These are phyloP conservation scores for Miltochrista miniata DNA, from an alignment of 2,888 invertebrate genomes.

Conservation along the genomic window DNA sequence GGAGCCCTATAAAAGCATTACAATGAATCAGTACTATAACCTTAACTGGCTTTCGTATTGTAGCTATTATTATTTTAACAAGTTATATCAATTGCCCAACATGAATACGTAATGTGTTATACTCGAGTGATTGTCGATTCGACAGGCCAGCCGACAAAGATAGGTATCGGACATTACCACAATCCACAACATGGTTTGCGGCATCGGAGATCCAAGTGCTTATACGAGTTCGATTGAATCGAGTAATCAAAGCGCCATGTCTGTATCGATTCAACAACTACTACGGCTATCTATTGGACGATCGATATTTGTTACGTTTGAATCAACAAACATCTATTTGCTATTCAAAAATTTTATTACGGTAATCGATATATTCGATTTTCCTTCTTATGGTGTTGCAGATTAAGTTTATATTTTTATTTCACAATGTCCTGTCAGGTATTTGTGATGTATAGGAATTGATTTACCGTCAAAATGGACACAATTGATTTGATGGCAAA, in stretches of 20 bases:
- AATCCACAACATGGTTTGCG: slow-evolving; percentile 60
- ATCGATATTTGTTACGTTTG: slow-evolving; percentile 79
- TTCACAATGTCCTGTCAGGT: not conserved
- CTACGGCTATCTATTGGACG: slow-evolving; percentile 70
- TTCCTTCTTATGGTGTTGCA: slow-evolving; percentile 29
- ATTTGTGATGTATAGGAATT: slow-evolving; percentile 47
- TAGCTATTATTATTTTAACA: slow-evolving; percentile 38
- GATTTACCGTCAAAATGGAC: slow-evolving; percentile 76
- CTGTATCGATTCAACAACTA: slow-evolving; percentile 77
- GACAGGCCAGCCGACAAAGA: slow-evolving; percentile 71
- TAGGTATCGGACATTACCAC: slow-evolving; percentile 75
- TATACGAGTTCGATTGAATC: slow-evolving; percentile 74
- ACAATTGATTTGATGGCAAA: slow-evolving; percentile 71
- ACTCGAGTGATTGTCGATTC: slow-evolving; percentile 64
- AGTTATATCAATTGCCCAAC: slow-evolving; percentile 74
- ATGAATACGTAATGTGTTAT: slow-evolving; percentile 73
- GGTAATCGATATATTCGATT: slow-evolving; percentile 27
- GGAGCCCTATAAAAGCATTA: too few species aligned
- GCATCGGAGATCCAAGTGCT: slow-evolving; percentile 53
- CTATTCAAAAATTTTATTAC: slow-evolving; percentile 40
- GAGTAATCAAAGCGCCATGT: slow-evolving; percentile 80
- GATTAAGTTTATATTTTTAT: slow-evolving; percentile 18
- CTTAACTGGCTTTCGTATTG: not conserved
- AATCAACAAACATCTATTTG: slow-evolving; percentile 56
- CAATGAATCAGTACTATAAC: too few species aligned